Base-by-base conservation (phyloP, 2,113 vertebrate species). In the Origma solitaria region DNA sequence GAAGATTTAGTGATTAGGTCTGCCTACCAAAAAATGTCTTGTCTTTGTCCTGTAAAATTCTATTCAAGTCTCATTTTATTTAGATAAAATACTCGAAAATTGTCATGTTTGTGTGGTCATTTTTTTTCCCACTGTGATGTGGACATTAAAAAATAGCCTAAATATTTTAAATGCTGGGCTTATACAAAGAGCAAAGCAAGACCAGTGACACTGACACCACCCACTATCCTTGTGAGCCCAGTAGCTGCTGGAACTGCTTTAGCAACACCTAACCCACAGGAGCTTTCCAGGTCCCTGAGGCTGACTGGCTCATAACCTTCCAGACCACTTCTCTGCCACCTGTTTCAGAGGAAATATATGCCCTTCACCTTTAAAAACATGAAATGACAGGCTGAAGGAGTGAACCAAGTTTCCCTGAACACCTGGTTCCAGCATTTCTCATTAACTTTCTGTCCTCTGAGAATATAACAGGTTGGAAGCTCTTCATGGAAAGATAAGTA, bases 201-300 rank as follows among this genome's bases (percentile, higher is more conserved):
- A 47, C 4, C 49, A 45, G 49, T 61, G 64, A 15, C 57, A 5
- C 1, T 31, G 44, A 14, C 16, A 12, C 30, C 3, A 1, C 38
- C 50, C 33, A 10, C 10, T 27, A 3, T 5, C n/a, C 7, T 0
- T 7, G 40, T 3, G 3, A 38, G 27, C 16, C 69, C 31, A 45
- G 28, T 37, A 89, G 77, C 54, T 70, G 54, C 47, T 54, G 86
- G 35, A 77, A 35, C 68, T 49, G 58, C 58, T 40, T 76, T 64
- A 65, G 58, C 45, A 37, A 7, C 6, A 25, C 24, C 37, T 14
- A 72, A 42, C 38, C 15, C 33, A 6, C 14, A 2, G 56, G n/a
- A 90, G 28, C 20, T 60, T 9, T 50, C 22, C 62, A 10, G 11
- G 13, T 76, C 31, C 71, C 31, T 53, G 53, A 31, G 23, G 21